These are phyloP conservation scores for Eulemur rubriventer DNA, from an alignment of 2,797 vertebrate species.

Conservation along the genomic window DNA sequence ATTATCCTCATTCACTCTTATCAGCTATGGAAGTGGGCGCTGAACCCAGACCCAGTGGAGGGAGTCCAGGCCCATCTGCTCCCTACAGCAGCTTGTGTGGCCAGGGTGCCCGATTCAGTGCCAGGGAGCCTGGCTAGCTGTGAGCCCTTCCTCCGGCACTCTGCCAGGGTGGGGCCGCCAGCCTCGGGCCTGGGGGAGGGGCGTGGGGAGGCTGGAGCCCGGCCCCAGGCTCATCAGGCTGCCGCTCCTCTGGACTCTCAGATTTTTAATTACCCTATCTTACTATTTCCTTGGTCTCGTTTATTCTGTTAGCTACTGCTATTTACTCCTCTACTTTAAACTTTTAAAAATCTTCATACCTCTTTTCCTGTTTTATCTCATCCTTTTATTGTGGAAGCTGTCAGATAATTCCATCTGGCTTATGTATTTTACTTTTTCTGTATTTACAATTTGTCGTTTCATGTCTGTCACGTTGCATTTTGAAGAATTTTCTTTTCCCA, in stretches of 20 bases:
- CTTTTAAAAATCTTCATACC: not conserved
- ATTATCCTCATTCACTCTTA: not conserved
- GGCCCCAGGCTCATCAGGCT: not conserved
- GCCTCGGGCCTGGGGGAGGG: not conserved
- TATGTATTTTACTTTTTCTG: not conserved
- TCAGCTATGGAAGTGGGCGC: not conserved
- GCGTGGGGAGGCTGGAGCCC: not conserved
- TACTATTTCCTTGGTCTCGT: not conserved
- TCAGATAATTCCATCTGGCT: not conserved
- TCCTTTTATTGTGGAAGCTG: not conserved
- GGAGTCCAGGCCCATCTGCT: fast-evolving
- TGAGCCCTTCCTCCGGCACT: not conserved
- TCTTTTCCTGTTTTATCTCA: not conserved
- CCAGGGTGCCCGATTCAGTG: not conserved
- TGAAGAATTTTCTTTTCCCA: not conserved
- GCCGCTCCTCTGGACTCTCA: not conserved
- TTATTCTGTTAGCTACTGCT: not conserved
- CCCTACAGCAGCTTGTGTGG: not conserved
- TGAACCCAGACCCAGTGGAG: not conserved
- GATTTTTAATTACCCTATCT: not conserved
- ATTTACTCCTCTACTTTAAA: not conserved
- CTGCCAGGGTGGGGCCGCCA: not conserved
- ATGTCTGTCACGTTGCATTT: not conserved
- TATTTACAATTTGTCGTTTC: not conserved
- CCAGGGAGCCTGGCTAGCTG: not conserved